These are phyloP conservation scores for Antennarius maculatus DNA, from an alignment of 2,797 vertebrate species.

Conservation along the genomic window DNA sequence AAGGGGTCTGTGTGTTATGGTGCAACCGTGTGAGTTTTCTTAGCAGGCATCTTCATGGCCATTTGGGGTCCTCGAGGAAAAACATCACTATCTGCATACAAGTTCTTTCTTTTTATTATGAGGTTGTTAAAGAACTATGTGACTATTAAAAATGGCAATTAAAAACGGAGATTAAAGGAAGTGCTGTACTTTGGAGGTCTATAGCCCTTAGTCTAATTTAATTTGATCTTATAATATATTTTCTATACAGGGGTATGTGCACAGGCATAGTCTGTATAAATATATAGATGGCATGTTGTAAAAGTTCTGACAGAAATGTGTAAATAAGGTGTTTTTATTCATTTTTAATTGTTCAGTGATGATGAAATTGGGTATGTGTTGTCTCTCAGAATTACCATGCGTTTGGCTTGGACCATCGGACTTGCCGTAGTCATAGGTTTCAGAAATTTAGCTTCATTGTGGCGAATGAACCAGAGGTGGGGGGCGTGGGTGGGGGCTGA, in stretches of 20 bases:
- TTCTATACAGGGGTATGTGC: slow-evolving; percentile 84
- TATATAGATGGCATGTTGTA: slow-evolving; percentile 88
- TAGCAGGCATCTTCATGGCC: slow-evolving; percentile 56
- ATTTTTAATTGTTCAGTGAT: slow-evolving; percentile 88
- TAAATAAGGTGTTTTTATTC: slow-evolving; percentile 89
- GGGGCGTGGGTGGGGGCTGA: slow-evolving; percentile 61
- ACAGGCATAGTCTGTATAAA: slow-evolving; percentile 83
- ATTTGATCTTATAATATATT: slow-evolving; percentile 86
- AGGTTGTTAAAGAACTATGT: slow-evolving; percentile 51
- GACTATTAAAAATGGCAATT: slow-evolving; percentile 58
- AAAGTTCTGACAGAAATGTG: slow-evolving; percentile 84
- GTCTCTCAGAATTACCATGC: slow-evolving; percentile 83
- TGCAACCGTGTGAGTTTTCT: slow-evolving; percentile 74
- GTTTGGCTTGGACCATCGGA: slow-evolving; percentile 82
- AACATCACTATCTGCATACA: slow-evolving; percentile 57
- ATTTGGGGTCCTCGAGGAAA: slow-evolving; percentile 42
- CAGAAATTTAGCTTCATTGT: slow-evolving; percentile 85
- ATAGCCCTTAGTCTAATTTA: slow-evolving; percentile 83
- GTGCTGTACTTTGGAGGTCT: slow-evolving; percentile 84
- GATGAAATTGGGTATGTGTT: slow-evolving; percentile 84
- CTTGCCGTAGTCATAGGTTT: slow-evolving; percentile 82
- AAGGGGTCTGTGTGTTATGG: slow-evolving; percentile 36
- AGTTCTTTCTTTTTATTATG: slow-evolving; percentile 67
- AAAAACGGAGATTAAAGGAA: slow-evolving; percentile 70
- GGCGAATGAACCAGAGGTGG: slow-evolving; percentile 73